Evolutionary conservation across 2,888 invertebrate genomes (phyloP), one percentile per base, ranked within the genome.

Genomic region (Drosophila antonietae): DNA sequence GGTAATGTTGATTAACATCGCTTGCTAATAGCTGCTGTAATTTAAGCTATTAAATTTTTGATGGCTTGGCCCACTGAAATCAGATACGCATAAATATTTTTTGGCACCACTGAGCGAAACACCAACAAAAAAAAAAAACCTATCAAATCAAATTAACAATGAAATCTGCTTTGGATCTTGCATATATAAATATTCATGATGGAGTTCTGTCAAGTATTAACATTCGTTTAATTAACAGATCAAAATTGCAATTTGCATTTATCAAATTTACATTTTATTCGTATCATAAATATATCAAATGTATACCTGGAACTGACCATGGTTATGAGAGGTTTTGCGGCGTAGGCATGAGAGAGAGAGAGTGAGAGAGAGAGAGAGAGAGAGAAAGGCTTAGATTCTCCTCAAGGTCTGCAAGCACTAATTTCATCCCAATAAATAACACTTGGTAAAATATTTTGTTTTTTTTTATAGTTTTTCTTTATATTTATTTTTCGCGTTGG

Each of bases 171-270:
- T 53, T 28, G 12, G 61, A 68, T 28, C 35, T 44, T 33, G 23
- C 37, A 28, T 20, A 18, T 20, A 79, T 84, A 70, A 75, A 88
- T 88, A 83, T 86, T 85, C 74, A 84, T 88, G 78, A 78, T 58
- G 63, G 68, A 73, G 60, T 60, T 79, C 67, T 56, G 63, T 75
- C 71, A 77, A 71, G 52, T 31, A 44, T 51, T n/a, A 55, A 44
- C 8, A 70, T 43, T 41, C 56, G 44, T 46, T 71, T 86, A 80
- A 86, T 81, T 76, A 86, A 74, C 51, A 60, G 63, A 72, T 86
- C 69, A 72, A 73, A 84, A 71, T 53, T 70, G 73, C 77, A 82
- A 82, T 88, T 88, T 77, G 80, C 68, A 83, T 72, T 71, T 75
- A 5, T 12, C 5, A 62, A 70, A 63, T 56, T 64, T 53, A 46